These are phyloP conservation scores for Streptopelia turtur DNA, from an alignment of 2,797 vertebrate species.

Conservation along the genomic window DNA sequence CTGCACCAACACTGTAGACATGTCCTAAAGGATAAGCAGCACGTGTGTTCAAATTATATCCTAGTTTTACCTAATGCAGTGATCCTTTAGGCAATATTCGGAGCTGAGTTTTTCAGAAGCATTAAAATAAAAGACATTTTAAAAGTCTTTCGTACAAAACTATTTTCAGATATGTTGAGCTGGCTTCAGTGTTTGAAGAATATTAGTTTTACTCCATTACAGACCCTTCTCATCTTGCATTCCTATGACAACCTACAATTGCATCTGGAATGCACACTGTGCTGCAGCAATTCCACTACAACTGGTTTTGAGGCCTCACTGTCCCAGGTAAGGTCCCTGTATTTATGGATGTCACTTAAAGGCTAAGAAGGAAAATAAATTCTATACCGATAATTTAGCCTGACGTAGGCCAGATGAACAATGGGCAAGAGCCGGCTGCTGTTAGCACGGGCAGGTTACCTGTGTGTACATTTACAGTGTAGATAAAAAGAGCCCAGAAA, in stretches of 20 bases:
- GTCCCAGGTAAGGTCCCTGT: neutral
- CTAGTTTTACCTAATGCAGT: neutral
- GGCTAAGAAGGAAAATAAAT: neutral
- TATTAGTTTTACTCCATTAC: neutral
- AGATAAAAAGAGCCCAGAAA: neutral
- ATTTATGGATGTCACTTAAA: neutral
- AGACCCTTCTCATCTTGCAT: neutral
- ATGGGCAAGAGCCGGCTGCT: neutral
- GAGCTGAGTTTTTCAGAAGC: neutral
- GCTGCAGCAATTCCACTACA: neutral
- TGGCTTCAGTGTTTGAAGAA: neutral
- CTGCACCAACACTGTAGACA: neutral
- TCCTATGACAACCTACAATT: neutral
- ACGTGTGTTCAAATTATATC: neutral
- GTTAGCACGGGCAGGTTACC: neutral
- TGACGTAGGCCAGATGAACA: fast-evolving
- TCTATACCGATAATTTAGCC: neutral
- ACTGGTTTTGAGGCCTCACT: neutral
- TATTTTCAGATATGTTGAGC: neutral
- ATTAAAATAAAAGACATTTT: neutral
- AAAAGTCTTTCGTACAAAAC: neutral
- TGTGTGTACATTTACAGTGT: neutral
- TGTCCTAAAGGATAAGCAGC: neutral
- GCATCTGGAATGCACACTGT: neutral
- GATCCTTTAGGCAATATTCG: neutral